Conservation (phyloP, 1,140 invertebrate genomes). For the Drosophila parabipectinata region DNA sequence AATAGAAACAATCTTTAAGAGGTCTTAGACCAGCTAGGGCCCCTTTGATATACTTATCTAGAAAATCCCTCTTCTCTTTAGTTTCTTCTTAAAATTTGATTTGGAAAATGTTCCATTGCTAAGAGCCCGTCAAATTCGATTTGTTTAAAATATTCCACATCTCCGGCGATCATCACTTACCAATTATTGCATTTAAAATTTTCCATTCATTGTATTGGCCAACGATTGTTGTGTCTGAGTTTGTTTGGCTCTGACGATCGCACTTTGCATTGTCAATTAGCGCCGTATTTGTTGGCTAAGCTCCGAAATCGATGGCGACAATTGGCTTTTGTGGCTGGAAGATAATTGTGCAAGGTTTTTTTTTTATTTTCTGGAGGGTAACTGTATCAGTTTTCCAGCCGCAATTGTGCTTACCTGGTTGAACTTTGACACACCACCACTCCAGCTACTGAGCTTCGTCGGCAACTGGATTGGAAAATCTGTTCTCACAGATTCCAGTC, state of each 20-base stretch:
- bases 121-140: conserved; percentile 37
- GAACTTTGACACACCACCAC: conserved; percentile 1
- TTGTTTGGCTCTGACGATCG: conserved; percentile 47
- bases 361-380: not conserved
- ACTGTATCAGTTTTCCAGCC: conserved; percentile 25
- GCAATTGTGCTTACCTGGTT: conserved; percentile 6
- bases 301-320: conserved; percentile 46
- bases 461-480: conserved; percentile 49
- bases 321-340: conserved; percentile 51
- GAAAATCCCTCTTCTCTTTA: not conserved
- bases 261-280: conserved; percentile 65
- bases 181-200: conserved; percentile 69
- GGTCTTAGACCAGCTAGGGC: too few relatives aligned
- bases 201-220: conserved; percentile 65
- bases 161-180: conserved; percentile 21
- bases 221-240: conserved; percentile 22
- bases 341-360: conserved; percentile 34
- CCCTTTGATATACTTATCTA: too few relatives aligned
- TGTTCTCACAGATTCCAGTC: conserved; percentile 49
- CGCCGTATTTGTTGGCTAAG: conserved; percentile 45
- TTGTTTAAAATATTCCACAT: conserved; percentile 15
- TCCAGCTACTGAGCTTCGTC: conserved; percentile 23
- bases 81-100: not conserved
- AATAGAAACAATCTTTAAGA: not conserved
- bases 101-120: conserved; percentile 23